These are phyloP conservation scores for Pheosia gnoma DNA, from an alignment of 2,888 invertebrate species.

Conservation along the genomic window DNA sequence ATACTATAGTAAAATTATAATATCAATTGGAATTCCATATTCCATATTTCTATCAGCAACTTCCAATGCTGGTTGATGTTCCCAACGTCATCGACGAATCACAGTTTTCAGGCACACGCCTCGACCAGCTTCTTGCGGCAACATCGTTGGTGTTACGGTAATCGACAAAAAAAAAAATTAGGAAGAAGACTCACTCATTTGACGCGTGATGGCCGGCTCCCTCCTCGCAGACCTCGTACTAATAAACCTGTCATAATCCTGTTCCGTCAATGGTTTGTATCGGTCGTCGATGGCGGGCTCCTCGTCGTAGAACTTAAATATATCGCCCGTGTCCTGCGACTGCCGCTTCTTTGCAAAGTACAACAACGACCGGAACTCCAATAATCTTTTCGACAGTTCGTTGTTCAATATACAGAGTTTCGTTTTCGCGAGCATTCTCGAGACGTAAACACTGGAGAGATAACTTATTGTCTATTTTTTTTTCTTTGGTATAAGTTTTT, in stretches of 20 bases:
- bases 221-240: conserved; percentile 61
- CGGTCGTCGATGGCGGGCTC: conserved; percentile 43
- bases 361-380: conserved; percentile 45
- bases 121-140: too few relatives aligned
- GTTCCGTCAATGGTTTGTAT: conserved; percentile 53
- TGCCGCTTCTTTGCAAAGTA: conserved; percentile 36
- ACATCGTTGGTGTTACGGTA: too few relatives aligned
- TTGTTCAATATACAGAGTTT: conserved; percentile 39
- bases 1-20: too few relatives aligned
- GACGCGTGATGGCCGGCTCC: conserved; percentile 70
- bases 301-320: conserved; percentile 68
- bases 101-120: too few relatives aligned
- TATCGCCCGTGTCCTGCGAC: conserved; percentile 47
- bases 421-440: conserved; percentile 40
- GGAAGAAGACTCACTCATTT: conserved; percentile 63
- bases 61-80: too few relatives aligned
- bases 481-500: background rate
- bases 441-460: background rate
- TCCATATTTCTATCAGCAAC: too few relatives aligned
- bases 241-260: conserved; percentile 68
- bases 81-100: too few relatives aligned
- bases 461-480: background rate
- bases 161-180: too few relatives aligned
- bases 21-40: too few relatives aligned
- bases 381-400: conserved; percentile 41